Evolutionary conservation across 2,797 vertebrate genomes (phyloP).

Genomic region (Poeciliopsis gracilis): DNA sequence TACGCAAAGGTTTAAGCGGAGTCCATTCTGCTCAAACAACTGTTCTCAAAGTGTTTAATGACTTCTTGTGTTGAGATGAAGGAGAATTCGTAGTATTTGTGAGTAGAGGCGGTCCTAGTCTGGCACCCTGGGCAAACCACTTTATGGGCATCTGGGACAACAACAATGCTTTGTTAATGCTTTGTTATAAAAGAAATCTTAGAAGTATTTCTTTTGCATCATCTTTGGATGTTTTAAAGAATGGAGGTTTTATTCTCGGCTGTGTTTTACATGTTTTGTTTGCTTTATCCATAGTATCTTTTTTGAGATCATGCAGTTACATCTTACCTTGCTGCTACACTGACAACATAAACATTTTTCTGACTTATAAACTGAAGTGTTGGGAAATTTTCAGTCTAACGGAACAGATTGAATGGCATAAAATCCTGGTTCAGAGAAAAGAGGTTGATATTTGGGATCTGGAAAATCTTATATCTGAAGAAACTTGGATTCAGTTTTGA

Average conservation of each 20-base stretch:
- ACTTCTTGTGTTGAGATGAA: background rate
- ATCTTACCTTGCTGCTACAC: background rate
- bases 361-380: background rate
- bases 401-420: background rate
- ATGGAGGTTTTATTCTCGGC: background rate
- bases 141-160: background rate
- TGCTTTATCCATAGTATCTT: background rate
- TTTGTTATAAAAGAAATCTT: too few relatives aligned
- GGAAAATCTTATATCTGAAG: background rate
- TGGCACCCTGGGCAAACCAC: too few relatives aligned
- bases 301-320: background rate
- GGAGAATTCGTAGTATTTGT: background rate
- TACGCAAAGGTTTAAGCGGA: background rate
- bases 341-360: background rate
- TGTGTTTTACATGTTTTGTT: background rate
- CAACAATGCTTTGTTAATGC: background rate
- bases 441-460: background rate
- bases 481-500: background rate
- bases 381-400: background rate
- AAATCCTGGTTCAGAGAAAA: background rate
- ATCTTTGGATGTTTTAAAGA: background rate
- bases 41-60: background rate
- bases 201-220: background rate
- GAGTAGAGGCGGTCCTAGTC: background rate
- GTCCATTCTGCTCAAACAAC: background rate